Conservation (phyloP, 2,797 vertebrate species). For the Tauraco hartlaubi region DNA sequence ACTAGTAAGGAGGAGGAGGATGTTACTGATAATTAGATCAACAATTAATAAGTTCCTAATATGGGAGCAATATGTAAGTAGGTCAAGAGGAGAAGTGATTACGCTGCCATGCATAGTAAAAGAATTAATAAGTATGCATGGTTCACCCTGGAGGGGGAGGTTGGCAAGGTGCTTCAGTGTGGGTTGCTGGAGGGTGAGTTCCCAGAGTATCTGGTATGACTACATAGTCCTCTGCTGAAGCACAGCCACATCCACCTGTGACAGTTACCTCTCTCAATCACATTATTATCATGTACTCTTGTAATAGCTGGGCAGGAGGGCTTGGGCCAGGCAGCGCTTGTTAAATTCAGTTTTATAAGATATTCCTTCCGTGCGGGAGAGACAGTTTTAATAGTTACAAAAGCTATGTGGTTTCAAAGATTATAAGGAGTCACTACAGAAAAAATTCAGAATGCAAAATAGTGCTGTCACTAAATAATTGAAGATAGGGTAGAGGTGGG, state of each 20-base stretch:
- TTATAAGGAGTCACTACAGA: not conserved
- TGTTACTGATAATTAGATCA: not conserved
- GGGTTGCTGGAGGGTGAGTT: not conserved
- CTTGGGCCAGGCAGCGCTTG: not conserved
- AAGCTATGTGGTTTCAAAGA: not conserved
- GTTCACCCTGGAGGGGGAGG: not conserved
- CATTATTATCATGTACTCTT: accelerated
- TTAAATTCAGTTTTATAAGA: not conserved
- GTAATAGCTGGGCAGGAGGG: not conserved
- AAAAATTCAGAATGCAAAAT: not conserved
- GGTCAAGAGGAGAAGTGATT: not conserved
- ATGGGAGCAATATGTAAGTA: not conserved
- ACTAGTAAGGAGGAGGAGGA: not conserved
- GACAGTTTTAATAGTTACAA: not conserved
- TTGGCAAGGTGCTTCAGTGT: not conserved
- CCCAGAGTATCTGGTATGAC: not conserved
- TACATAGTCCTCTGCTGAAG: not conserved
- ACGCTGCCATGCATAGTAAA: not conserved
- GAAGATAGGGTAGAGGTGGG: not conserved
- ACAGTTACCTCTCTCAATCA: not conserved
- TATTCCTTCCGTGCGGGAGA: not conserved
- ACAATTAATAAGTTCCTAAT: not conserved
- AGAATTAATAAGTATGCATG: not conserved
- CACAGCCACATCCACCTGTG: not conserved
- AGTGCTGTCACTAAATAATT: not conserved